Evolutionary conservation across 2,797 vertebrate genomes (phyloP).

Genomic region (Oreochromis mossambicus): DNA sequence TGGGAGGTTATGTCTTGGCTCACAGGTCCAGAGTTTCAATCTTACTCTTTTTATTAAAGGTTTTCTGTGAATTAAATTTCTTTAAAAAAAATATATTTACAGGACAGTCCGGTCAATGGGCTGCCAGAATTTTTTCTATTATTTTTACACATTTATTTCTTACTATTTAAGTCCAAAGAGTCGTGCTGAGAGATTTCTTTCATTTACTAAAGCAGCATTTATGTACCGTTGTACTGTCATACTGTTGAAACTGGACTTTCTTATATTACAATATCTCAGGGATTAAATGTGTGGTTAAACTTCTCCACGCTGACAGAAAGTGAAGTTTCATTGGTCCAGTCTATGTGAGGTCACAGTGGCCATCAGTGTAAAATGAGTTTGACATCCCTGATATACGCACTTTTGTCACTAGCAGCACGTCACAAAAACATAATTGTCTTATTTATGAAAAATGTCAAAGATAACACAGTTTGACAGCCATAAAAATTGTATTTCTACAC

Average conservation of each 20-base stretch:
- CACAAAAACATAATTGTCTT: background rate
- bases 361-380: background rate
- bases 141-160: background rate
- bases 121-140: background rate
- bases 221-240: background rate
- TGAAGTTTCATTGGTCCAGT: background rate
- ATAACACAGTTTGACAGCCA: background rate
- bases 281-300: background rate
- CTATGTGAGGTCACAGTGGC: background rate
- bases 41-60: background rate
- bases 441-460: background rate
- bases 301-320: background rate
- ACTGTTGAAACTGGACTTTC: background rate
- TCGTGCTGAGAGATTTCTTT: background rate
- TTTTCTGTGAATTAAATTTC: background rate
- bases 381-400: background rate
- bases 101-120: background rate
- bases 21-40: background rate
- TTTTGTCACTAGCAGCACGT: background rate
- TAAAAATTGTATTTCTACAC: background rate
- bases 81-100: too few relatives aligned
- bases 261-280: background rate
- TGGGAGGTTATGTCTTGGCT: background rate
- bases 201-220: background rate
- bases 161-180: background rate